Evolutionary conservation across 2,113 vertebrate genomes (phyloP).

Genomic region (Calidris pugnax): DNA sequence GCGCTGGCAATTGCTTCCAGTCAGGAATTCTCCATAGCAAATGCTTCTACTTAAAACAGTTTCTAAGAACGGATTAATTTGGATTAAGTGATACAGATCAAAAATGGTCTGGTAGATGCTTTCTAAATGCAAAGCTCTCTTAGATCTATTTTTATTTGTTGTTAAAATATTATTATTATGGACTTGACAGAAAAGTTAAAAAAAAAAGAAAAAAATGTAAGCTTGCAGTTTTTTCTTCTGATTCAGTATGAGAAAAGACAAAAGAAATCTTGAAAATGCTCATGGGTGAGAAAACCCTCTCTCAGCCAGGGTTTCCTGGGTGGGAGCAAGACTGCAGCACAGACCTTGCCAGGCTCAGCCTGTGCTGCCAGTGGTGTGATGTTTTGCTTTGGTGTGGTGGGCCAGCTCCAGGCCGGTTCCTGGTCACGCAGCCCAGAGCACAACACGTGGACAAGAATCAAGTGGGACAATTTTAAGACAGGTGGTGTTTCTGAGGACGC

Average conservation of each 20-base stretch:
- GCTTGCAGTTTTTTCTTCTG: neutral
- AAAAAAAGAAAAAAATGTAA: neutral
- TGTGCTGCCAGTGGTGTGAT: accelerated
- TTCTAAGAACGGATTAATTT: neutral
- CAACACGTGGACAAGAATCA: neutral
- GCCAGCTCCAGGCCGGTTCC: neutral
- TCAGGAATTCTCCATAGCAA: neutral
- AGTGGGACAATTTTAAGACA: neutral
- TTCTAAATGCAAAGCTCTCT: neutral
- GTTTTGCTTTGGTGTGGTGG: neutral
- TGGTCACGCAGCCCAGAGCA: neutral
- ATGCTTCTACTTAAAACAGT: neutral
- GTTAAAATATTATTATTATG: neutral
- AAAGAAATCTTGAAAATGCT: neutral
- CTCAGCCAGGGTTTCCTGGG: neutral
- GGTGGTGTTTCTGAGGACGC: neutral
- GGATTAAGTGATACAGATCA: neutral
- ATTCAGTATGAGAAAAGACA: neutral
- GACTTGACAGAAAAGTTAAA: neutral
- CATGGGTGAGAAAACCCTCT: neutral
- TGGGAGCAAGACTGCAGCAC: neutral
- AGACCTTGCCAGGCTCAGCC: neutral
- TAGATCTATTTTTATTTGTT: neutral
- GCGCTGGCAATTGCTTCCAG: neutral
- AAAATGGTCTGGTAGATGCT: neutral